A percentile compares a stretch with the other conserved stretches of the same genome.
Evolutionary conservation across 1,140 invertebrate species (phyloP).

Genomic region (Samia ricini): DNA sequence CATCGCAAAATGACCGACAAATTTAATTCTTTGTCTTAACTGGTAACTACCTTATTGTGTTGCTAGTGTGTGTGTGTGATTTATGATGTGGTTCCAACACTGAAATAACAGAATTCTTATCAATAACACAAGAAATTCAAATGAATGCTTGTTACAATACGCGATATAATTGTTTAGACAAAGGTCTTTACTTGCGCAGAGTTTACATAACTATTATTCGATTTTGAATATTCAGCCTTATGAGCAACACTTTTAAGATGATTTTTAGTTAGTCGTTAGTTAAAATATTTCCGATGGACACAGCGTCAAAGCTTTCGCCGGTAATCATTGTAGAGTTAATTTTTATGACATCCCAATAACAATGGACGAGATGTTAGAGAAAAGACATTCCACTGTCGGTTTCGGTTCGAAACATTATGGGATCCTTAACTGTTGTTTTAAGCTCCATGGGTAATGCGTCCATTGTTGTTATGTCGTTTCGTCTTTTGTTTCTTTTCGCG

Average conservation of each 20-base stretch:
- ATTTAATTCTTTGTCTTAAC: background rate
- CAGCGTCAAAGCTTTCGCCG: constrained; percentile 65
- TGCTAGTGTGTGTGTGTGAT: constrained; percentile 46
- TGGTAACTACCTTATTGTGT: background rate
- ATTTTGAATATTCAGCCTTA: background rate
- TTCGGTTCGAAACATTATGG: constrained; percentile 44
- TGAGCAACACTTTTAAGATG: background rate
- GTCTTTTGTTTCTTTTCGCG: constrained; percentile 31
- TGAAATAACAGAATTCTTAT: constrained; percentile 61
- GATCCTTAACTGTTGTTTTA: constrained; percentile 62
- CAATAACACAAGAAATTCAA: constrained; percentile 70
- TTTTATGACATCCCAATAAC: constrained; percentile 65
- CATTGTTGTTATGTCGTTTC: constrained; percentile 33
- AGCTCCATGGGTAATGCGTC: constrained; percentile 31
- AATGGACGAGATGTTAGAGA: constrained; percentile 52
- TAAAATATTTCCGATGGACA: background rate
- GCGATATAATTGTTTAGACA: constrained; percentile 72
- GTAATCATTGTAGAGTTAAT: constrained; percentile 63
- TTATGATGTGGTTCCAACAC: constrained; percentile 70
- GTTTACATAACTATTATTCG: constrained; percentile 10
- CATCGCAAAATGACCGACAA: background rate
- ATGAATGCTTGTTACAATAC: constrained; percentile 70
- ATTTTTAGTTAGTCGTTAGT: background rate
- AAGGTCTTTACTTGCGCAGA: constrained; percentile 22
- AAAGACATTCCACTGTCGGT: constrained; percentile 57